These are phyloP conservation scores for Aix galericulata DNA, from an alignment of 2,113 vertebrate genomes.

Conservation along the genomic window DNA sequence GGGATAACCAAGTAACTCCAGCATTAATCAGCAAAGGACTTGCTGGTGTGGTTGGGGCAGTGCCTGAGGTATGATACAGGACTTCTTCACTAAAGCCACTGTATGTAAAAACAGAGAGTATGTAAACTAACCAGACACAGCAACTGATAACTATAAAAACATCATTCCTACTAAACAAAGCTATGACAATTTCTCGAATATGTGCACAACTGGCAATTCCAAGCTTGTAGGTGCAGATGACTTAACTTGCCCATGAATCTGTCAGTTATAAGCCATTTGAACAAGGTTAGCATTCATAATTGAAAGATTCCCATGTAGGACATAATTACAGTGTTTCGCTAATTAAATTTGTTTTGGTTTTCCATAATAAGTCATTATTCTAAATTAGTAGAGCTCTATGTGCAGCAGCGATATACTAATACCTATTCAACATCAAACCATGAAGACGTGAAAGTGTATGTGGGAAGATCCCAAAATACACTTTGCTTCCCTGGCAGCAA, in stretches of 20 bases:
- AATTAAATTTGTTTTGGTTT: not conserved
- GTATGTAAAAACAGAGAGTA: conserved; percentile 70
- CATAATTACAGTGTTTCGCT: not conserved
- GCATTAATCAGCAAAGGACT: conserved; percentile 89
- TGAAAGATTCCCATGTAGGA: not conserved
- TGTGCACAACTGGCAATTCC: not conserved
- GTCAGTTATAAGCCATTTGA: not conserved
- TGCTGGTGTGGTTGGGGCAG: conserved; percentile 90
- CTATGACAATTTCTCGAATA: not conserved
- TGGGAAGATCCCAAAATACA: not conserved
- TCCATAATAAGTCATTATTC: not conserved
- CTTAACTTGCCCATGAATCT: not conserved
- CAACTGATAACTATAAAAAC: not conserved
- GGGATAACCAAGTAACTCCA: conserved; percentile 90
- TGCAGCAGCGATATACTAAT: not conserved
- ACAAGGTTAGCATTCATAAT: not conserved
- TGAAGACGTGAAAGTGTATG: not conserved
- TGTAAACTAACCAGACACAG: conserved; percentile 44
- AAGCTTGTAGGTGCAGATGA: not conserved
- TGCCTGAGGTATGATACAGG: conserved; percentile 95
- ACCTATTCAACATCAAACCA: not conserved
- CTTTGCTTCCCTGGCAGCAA: not conserved
- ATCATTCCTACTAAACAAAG: not conserved
- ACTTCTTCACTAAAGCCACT: conserved; percentile 96
- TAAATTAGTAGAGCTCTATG: not conserved